Percentiles rank a stretch among this genome's conserved stretches.
phyloP scores from a whole-genome alignment of 2,888 invertebrate species.

The Aphodius sticticus region DNA sequence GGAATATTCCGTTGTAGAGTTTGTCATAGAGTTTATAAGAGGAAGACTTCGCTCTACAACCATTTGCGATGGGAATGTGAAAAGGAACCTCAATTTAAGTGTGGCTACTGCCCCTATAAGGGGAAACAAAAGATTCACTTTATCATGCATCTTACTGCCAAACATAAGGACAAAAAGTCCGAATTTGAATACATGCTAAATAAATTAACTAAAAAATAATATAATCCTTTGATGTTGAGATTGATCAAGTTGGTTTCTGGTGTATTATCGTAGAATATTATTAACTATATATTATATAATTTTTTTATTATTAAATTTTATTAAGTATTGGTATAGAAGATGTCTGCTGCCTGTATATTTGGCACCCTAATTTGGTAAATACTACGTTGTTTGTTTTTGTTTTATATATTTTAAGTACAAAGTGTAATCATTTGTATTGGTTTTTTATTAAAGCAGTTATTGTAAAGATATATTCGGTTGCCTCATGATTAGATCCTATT shows the following conservation, averaged over 20 bases:
- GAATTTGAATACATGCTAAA: conserved; percentile 45
- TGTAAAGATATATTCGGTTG: no score
- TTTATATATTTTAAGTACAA: no score
- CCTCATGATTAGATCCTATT: no score
- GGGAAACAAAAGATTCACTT: conserved; percentile 57
- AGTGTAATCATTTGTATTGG: no score
- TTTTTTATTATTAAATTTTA: no score
- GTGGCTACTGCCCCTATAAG: conserved; percentile 55
- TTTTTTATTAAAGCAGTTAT: no score
- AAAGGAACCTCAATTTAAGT: conserved; percentile 45
- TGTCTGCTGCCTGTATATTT: no score
- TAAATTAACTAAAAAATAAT: conserved; percentile 26
- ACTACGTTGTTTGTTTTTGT: no score
- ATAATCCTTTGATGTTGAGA: not conserved
- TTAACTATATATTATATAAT: no score
- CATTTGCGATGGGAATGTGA: conserved; percentile 44
- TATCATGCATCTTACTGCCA: conserved; percentile 56
- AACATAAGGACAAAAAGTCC: conserved; percentile 55
- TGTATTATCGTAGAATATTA: not conserved
- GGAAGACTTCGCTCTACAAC: conserved; percentile 45
- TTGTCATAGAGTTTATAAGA: conserved; percentile 44
- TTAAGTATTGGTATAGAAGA: no score
- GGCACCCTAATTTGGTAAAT: no score
- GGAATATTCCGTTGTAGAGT: conserved; percentile 36
- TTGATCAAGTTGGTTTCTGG: conserved; percentile 17